Conservation (phyloP, 2,797 vertebrate species). For the Emys orbicularis region DNA sequence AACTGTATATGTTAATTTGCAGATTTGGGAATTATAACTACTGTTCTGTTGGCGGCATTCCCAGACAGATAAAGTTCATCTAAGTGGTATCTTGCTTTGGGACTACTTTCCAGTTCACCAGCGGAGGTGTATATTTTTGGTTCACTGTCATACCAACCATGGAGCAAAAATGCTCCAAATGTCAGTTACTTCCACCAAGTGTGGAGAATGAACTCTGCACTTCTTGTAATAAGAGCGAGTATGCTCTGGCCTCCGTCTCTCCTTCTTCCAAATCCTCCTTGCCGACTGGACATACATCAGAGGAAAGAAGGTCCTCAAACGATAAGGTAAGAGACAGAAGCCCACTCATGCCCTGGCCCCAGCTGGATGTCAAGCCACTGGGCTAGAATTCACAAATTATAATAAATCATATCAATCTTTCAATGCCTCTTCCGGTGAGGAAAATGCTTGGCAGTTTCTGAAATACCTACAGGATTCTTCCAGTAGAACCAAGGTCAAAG, state of each 20-base stretch:
- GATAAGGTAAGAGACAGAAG: neutral
- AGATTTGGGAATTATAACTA: neutral
- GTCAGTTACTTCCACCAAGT: neutral
- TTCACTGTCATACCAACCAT: neutral
- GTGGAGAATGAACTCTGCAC: neutral
- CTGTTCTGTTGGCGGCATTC: neutral
- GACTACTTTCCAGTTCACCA: neutral
- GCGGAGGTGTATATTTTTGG: neutral
- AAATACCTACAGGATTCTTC: neutral
- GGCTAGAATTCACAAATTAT: neutral
- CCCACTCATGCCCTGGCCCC: neutral
- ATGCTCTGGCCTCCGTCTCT: neutral
- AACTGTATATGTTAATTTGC: neutral
- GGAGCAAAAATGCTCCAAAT: neutral
- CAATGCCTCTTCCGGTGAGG: neutral
- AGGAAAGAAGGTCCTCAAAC: neutral
- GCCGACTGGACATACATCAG: neutral
- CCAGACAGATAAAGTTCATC: neutral
- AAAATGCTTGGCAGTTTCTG: neutral
- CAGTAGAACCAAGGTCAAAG: neutral
- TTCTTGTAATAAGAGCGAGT: neutral
- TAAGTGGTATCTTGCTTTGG: conserved; percentile 15
- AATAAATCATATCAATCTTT: neutral
- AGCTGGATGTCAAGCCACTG: fast-evolving
- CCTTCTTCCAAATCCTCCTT: neutral